Conservation (phyloP, 2,113 vertebrate species). For the Pseudonaja textilis region DNA sequence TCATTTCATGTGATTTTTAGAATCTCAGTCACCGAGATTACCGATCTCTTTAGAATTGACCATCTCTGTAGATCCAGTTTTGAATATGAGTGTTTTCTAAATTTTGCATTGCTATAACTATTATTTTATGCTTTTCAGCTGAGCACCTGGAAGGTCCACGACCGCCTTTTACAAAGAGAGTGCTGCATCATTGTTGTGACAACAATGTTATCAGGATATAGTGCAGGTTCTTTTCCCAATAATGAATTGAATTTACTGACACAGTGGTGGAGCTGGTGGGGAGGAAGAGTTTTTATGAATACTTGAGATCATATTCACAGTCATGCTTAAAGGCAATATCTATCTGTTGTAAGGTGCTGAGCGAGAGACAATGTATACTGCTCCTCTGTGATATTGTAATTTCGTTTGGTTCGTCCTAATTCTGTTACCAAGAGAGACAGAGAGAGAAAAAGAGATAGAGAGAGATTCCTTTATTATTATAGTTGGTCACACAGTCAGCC, state of each 20-base stretch:
- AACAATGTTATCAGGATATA: not conserved
- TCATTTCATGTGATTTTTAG: not conserved
- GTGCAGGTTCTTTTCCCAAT: no score
- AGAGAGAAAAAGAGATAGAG: not conserved
- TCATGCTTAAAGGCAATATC: not conserved
- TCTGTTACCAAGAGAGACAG: not conserved
- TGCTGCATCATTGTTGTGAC: not conserved
- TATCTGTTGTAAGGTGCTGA: not conserved
- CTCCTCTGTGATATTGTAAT: not conserved
- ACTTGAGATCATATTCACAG: not conserved
- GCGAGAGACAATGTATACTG: not conserved
- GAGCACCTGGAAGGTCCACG: not conserved
- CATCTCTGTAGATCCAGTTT: not conserved
- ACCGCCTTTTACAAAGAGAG: not conserved
- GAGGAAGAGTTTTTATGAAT: not conserved
- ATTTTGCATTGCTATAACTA: not conserved
- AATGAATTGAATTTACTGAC: not conserved
- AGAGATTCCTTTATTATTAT: not conserved
- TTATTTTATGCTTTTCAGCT: not conserved
- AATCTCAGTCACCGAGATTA: not conserved
- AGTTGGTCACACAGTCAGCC: not conserved
- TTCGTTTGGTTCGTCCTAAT: not conserved
- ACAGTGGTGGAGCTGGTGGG: not conserved
- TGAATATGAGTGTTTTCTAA: not conserved
- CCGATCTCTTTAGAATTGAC: not conserved